These are phyloP conservation scores for Rotaria magnacalcarata DNA, from an alignment of 2,888 invertebrate genomes.

Conservation along the genomic window DNA sequence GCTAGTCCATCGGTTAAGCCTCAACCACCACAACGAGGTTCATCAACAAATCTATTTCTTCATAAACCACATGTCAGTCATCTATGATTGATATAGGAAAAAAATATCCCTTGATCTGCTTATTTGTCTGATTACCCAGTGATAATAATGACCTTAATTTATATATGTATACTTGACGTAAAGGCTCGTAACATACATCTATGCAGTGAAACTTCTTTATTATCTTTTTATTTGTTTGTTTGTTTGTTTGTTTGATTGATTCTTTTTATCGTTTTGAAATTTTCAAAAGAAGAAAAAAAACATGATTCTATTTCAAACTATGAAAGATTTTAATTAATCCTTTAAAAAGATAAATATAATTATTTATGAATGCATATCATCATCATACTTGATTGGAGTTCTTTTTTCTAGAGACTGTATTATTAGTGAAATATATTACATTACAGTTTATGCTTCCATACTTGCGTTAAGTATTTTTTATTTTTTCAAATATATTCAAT, in stretches of 20 bases:
- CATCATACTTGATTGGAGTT: too few species aligned
- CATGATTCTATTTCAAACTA: background rate
- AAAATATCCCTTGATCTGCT: background rate
- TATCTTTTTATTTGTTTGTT: slow-evolving; percentile 23
- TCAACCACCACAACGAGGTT: slow-evolving; percentile 31
- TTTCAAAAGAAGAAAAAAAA: background rate
- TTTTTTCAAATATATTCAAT: too few species aligned
- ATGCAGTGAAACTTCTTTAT: slow-evolving; percentile 4
- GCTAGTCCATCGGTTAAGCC: background rate
- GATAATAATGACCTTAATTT: background rate
- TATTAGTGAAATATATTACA: too few species aligned
- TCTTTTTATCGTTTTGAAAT: background rate
- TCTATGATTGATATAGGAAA: background rate
- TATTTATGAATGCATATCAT: too few species aligned
- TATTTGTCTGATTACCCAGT: background rate
- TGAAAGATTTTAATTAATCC: too few species aligned
- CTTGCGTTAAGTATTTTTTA: too few species aligned
- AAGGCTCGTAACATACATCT: slow-evolving; percentile 12
- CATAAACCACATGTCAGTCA: background rate
- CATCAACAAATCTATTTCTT: background rate
- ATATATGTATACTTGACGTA: slow-evolving; percentile 9
- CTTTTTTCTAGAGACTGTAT: too few species aligned
- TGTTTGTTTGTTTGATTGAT: background rate
- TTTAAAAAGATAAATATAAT: too few species aligned
- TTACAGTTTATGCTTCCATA: too few species aligned